Percentiles rank a stretch among this genome's conserved stretches.
These are phyloP conservation scores for Agrilus cyanescens DNA, from an alignment of 2,888 invertebrate genomes.

Conservation along the genomic window DNA sequence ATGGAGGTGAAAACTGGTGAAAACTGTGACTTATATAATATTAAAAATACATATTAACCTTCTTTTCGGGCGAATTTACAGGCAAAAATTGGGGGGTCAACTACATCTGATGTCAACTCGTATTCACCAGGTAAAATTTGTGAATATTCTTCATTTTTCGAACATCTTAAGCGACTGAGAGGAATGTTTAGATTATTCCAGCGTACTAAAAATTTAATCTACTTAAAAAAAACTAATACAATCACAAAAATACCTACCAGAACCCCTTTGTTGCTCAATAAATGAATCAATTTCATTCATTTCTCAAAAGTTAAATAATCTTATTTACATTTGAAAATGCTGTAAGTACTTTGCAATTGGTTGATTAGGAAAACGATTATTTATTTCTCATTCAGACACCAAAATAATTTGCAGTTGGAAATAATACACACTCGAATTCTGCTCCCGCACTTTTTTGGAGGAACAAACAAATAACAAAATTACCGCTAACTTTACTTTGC, in stretches of 20 bases:
- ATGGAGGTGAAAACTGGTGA: too few species aligned
- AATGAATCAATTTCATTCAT: slow-evolving; percentile 14
- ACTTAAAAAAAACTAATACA: not conserved
- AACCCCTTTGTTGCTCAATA: slow-evolving; percentile 21
- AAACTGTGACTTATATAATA: too few species aligned
- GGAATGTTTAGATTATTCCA: slow-evolving; percentile 52
- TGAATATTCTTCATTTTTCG: slow-evolving; percentile 50
- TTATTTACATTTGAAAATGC: slow-evolving; percentile 14
- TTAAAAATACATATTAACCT: slow-evolving; percentile 12
- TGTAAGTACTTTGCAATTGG: not conserved
- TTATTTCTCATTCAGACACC: too few species aligned
- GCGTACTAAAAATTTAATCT: slow-evolving; percentile 36
- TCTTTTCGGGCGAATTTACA: slow-evolving; percentile 58
- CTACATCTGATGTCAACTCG: slow-evolving; percentile 37
- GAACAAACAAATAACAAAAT: too few species aligned
- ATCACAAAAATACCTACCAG: slow-evolving; percentile 15
- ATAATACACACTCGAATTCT: too few species aligned
- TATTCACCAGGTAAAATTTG: slow-evolving; percentile 39
- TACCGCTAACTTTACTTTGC: too few species aligned
- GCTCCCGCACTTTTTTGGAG: too few species aligned
- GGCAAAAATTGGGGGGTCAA: slow-evolving; percentile 67
- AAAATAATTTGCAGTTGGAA: too few species aligned
- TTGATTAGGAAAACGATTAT: too few species aligned
- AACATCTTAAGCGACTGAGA: slow-evolving; percentile 50
- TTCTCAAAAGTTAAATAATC: too few species aligned